Evolutionary conservation across 1,140 invertebrate species (phyloP), one percentile per base, ranked within the genome.

Genomic region (Temnothorax longispinosus): DNA sequence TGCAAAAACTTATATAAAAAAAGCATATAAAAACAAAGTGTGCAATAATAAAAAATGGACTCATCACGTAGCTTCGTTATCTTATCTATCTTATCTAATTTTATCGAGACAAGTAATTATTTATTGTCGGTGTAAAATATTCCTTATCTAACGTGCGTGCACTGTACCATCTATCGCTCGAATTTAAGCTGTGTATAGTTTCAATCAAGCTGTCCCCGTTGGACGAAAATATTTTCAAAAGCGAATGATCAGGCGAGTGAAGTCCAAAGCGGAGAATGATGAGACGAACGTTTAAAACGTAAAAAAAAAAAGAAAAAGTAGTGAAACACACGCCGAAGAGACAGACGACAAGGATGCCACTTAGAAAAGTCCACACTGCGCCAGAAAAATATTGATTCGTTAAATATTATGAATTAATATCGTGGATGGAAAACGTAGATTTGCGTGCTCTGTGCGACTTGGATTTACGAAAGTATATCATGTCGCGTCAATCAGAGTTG

Each of bases 321-420:
- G 11, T 64, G 38, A 15, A 69, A 69, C 50, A 44, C 77, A 67
- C 10, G 64, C 47, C 50, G 67, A 71, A 60, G 7, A 74, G 21
- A 47, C 27, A 60, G 54, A 58, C 38, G 67, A 74, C 27, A 18
- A 47, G 44, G 27, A 32, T 50, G 69, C 27, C 18, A 84, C 80
- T 84, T 74, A 75, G n/a, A 38, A 74, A 62, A n/a, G 41, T 84
- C 41, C 80, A 75, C 69, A 74, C 80, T 62, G 80, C 69, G 54
- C n/a, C 80, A 32, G 69, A 75, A 44, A 41, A 71, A 71, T 80
- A 80, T 80, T 56, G 11, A 11, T 5, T 41, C 3, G 47, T 41
- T 38, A 67, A 80, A 80, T 52, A 47, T 47, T 47, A 41, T 0
- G 27, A 41, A 18, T 1, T 38, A 64, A 64, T n/a, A 44, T 52